These are phyloP conservation scores for Phyllotis vaccarum DNA, from an alignment of 2,797 vertebrate species.

Conservation along the genomic window DNA sequence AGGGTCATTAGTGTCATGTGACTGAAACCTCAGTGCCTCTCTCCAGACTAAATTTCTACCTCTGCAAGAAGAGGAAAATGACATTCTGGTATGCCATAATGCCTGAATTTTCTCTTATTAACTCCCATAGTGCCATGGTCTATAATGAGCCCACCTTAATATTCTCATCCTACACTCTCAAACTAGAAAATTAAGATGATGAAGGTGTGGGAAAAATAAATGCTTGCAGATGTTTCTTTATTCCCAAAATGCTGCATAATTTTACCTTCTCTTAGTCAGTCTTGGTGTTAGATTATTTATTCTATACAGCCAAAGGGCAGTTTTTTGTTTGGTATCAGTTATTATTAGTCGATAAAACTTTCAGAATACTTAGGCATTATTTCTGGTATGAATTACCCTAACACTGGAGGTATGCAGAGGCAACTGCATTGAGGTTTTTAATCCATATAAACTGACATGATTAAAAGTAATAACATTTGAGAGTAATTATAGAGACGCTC, in stretches of 20 bases:
- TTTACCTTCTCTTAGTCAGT: not conserved
- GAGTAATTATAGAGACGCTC: conserved; percentile 69
- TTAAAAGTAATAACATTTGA: conserved; percentile 78
- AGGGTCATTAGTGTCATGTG: not conserved
- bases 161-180: not conserved
- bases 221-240: not conserved
- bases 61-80: not conserved
- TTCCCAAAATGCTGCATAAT: not conserved
- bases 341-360: conserved; percentile 46
- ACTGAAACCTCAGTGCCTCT: not conserved
- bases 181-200: conserved; percentile 39
- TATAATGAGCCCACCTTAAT: not conserved
- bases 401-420: conserved; percentile 36
- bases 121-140: not conserved
- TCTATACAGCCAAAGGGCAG: not conserved
- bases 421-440: conserved; percentile 55
- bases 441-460: conserved; percentile 73
- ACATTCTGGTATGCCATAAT: not conserved
- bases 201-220: not conserved
- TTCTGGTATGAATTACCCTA: conserved; percentile 39
- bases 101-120: conserved; percentile 30
- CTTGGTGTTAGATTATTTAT: not conserved
- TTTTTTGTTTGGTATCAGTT: conserved; percentile 50
- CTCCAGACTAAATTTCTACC: not conserved
- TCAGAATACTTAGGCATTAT: conserved; percentile 45